Evolutionary conservation across 1,140 invertebrate genomes (phyloP).

Genomic region (Lineus longissimus): DNA sequence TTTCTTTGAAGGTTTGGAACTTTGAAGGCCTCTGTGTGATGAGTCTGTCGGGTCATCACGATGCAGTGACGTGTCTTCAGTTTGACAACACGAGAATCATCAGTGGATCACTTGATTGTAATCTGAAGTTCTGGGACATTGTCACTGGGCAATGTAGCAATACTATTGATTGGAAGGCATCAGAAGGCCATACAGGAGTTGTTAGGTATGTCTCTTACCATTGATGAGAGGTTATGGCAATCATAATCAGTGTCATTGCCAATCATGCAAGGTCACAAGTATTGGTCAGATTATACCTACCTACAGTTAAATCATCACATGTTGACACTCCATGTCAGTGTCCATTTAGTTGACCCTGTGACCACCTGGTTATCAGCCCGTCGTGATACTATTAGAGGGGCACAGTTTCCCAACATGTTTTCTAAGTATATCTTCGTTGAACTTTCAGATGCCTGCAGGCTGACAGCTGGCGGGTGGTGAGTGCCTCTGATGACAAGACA

Average conservation of each 20-base stretch:
- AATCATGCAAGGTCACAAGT: no score
- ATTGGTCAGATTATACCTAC: no score
- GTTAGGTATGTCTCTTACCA: conserved; percentile 36
- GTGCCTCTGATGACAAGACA: conserved; percentile 60
- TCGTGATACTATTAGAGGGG: no score
- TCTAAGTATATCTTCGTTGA: conserved; percentile 1
- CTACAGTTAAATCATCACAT: no score
- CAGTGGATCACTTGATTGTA: conserved; percentile 57
- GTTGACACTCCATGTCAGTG: no score
- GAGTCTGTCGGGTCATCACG: conserved; percentile 55
- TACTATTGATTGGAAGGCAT: conserved; percentile 60
- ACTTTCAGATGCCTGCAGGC: conserved; percentile 56
- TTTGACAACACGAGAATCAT: conserved; percentile 56
- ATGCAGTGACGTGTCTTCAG: conserved; percentile 57
- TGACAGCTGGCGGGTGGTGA: conserved; percentile 58
- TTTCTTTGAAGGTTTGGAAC: conserved; percentile 52
- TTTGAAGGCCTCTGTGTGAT: conserved; percentile 50
- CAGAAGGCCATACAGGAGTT: conserved; percentile 59
- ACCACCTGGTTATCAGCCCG: no score
- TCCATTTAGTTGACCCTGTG: no score
- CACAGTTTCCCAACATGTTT: no score
- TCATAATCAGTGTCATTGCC: no score
- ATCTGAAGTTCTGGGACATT: conserved; percentile 58
- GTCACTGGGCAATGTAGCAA: conserved; percentile 55
- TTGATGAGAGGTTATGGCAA: no score